Percentiles rank a stretch among this genome's conserved stretches.
Conservation (phyloP, 2,888 invertebrate genomes). For the Drosophila pseudotakahashii region DNA sequence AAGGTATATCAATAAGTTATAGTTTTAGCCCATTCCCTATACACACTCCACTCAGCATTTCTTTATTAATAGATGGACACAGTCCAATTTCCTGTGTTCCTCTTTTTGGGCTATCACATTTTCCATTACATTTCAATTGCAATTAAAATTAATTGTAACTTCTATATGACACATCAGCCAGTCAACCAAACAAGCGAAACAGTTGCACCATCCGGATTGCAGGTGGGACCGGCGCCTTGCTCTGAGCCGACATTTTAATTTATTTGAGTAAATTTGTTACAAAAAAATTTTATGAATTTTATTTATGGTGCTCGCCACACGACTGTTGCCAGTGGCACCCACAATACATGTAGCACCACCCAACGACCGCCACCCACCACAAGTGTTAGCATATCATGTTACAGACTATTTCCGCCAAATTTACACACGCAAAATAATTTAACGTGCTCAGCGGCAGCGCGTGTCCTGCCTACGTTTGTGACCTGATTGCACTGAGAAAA, state of each 20-base stretch:
- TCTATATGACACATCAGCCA: conserved; percentile 14
- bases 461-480: conserved; percentile 20
- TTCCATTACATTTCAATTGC: conserved; percentile 71
- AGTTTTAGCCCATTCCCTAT: neutral
- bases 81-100: conserved; percentile 22
- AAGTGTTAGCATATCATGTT: conserved; percentile 80
- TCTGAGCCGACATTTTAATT: conserved; percentile 67
- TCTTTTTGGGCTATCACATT: conserved; percentile 44
- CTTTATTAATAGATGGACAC: conserved; percentile 13
- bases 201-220: conserved; percentile 30
- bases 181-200: neutral
- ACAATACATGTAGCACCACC: neutral
- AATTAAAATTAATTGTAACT: conserved; percentile 77
- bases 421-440: conserved; percentile 80
- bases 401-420: conserved; percentile 80
- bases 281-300: conserved; percentile 66
- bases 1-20: neutral
- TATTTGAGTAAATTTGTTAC: conserved; percentile 79
- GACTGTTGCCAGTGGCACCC: conserved; percentile 10
- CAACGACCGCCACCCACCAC: conserved; percentile 43
- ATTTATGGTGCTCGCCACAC: conserved; percentile 59
- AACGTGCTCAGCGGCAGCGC: conserved; percentile 52
- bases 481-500: conserved; percentile 15
- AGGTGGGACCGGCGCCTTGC: conserved; percentile 45
- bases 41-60: neutral